Evolutionary conservation across 2,888 invertebrate species (phyloP).

Genomic region (Pandemis cinnamomeana): DNA sequence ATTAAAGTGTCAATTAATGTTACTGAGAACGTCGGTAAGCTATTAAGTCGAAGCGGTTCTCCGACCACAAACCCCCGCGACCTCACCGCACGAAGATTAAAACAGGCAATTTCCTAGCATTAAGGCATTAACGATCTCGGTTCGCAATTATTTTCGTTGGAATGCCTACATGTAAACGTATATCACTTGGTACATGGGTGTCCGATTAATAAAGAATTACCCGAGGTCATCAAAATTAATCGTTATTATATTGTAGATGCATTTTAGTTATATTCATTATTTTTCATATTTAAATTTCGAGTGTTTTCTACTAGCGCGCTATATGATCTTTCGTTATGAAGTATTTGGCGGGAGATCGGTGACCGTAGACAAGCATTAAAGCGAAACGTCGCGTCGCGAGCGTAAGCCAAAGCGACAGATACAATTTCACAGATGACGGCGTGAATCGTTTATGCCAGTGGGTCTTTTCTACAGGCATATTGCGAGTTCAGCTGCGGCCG

Average conservation of each 20-base stretch:
- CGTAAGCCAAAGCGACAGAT: background rate
- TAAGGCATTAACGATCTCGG: slow-evolving; percentile 18
- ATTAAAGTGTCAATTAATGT: background rate
- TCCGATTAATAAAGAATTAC: background rate
- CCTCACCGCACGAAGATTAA: slow-evolving; percentile 29
- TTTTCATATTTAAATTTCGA: background rate
- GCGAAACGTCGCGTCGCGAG: no score
- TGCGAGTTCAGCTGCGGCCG: no score
- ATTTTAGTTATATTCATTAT: background rate
- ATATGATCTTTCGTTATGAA: no score
- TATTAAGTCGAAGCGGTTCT: slow-evolving; percentile 30
- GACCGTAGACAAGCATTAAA: no score
- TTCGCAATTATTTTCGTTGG: slow-evolving; percentile 14
- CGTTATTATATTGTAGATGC: background rate
- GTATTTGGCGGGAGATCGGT: no score
- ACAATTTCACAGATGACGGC: background rate
- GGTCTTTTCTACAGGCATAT: no score
- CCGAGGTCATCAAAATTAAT: background rate
- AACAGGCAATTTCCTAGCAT: slow-evolving; percentile 26
- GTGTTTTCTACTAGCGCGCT: background rate
- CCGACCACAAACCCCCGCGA: slow-evolving; percentile 24
- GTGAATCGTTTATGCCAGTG: no score
- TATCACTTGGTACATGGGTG: background rate
- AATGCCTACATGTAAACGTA: slow-evolving; percentile 10
- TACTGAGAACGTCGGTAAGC: slow-evolving; percentile 15